These are phyloP conservation scores for Diphyllodes magnificus DNA, from an alignment of 2,113 vertebrate genomes.

Conservation along the genomic window DNA sequence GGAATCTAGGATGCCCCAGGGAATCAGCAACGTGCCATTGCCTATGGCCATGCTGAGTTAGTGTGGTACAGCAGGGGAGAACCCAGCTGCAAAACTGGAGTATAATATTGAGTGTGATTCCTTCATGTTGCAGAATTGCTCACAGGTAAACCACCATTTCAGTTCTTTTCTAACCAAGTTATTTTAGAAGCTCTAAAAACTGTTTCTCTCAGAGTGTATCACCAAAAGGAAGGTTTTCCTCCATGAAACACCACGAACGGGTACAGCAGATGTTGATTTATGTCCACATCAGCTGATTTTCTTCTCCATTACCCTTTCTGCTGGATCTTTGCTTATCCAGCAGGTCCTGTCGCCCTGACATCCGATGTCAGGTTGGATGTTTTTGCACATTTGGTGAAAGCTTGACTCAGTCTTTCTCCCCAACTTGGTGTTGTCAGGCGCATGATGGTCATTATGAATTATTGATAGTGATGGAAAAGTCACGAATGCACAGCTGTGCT, in stretches of 20 bases:
- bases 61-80: not conserved
- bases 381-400: not conserved
- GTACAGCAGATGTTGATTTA: conserved; percentile 8
- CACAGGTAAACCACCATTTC: not conserved
- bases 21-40: not conserved
- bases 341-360: not conserved
- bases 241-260: not conserved
- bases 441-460: not conserved
- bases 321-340: conserved; percentile 21
- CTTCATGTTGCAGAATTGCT: not conserved
- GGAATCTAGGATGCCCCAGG: not conserved
- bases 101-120: not conserved
- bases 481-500: not conserved
- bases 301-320: conserved; percentile 29
- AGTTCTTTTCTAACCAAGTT: not conserved
- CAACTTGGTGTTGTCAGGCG: not conserved
- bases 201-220: not conserved
- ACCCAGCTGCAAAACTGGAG: not conserved
- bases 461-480: conserved; percentile 39
- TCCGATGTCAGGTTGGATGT: not conserved
- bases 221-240: not conserved
- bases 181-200: not conserved
- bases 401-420: not conserved
- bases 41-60: not conserved
- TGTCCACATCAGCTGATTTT: conserved; percentile 54